These are phyloP conservation scores for Epirrhoe alternata DNA, from an alignment of 2,888 invertebrate species.

Conservation along the genomic window DNA sequence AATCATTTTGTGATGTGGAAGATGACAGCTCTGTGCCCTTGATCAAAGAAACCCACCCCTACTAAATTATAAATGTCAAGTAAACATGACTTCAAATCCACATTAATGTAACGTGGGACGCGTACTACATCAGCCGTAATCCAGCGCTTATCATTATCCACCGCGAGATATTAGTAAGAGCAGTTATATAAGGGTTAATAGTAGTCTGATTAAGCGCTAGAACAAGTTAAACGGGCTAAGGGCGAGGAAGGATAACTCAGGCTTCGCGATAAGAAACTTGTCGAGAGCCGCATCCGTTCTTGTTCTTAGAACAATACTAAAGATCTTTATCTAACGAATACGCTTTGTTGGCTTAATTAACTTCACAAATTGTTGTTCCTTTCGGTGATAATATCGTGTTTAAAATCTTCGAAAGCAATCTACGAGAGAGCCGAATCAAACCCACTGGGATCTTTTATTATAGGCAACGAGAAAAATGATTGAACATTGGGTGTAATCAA, in stretches of 20 bases:
- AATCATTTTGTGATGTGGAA: conserved; percentile 32
- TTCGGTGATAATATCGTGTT: conserved; percentile 54
- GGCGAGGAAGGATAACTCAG: conserved; percentile 61
- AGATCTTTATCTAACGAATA: conserved; percentile 66
- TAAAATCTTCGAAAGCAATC: conserved; percentile 58
- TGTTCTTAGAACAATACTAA: conserved; percentile 69
- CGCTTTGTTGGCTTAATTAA: conserved; percentile 75
- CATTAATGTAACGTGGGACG: conserved; percentile 38
- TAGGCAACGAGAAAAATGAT: conserved; percentile 57
- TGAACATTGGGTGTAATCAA: conserved; percentile 64
- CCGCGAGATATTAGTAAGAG: conserved; percentile 49
- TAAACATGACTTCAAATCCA: conserved; percentile 44
- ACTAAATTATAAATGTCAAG: conserved; percentile 43
- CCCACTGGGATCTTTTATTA: conserved; percentile 54
- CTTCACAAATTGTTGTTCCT: conserved; percentile 70
- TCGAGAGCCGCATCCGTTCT: conserved; percentile 62
- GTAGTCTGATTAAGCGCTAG: conserved; percentile 51
- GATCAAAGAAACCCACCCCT: conserved; percentile 42
- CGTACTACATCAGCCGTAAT: conserved; percentile 39
- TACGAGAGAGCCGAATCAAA: conserved; percentile 46
- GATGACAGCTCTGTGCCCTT: conserved; percentile 34
- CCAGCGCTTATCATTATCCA: conserved; percentile 42
- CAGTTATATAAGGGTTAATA: conserved; percentile 50
- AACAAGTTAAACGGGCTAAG: conserved; percentile 54
- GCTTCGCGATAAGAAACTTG: conserved; percentile 70